Conservation (phyloP, 2,797 vertebrate species). For the Peromyscus attwateri region DNA sequence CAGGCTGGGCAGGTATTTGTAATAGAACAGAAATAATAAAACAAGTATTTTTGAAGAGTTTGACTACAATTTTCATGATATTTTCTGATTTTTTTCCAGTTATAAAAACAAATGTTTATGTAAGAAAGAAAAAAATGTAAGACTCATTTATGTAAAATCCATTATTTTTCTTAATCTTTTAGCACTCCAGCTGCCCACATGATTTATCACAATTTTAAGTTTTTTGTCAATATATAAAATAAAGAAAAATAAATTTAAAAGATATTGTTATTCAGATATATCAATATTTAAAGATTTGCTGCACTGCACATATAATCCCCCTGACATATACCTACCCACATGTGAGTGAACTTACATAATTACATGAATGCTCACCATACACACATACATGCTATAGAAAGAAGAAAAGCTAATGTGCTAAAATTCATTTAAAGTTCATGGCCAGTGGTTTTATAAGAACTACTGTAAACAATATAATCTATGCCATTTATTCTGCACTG, state of each 20-base stretch:
- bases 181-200: background rate
- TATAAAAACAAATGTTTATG: background rate
- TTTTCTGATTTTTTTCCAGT: background rate
- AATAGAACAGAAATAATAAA: background rate
- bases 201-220: background rate
- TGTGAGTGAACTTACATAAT: background rate
- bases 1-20: background rate
- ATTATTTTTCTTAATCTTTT: background rate
- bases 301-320: background rate
- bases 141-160: background rate
- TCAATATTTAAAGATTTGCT: background rate
- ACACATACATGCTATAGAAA: no score
- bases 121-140: background rate
- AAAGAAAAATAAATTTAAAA: background rate
- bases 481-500: background rate
- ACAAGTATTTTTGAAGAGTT: background rate
- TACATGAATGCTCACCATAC: no score
- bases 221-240: background rate
- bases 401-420: background rate
- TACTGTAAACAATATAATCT: background rate
- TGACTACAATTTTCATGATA: background rate
- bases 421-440: background rate
- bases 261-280: background rate
- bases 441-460: background rate
- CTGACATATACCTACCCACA: background rate